phyloP scores from a whole-genome alignment of 2,888 invertebrate genomes.

The Lithophane socia region DNA sequence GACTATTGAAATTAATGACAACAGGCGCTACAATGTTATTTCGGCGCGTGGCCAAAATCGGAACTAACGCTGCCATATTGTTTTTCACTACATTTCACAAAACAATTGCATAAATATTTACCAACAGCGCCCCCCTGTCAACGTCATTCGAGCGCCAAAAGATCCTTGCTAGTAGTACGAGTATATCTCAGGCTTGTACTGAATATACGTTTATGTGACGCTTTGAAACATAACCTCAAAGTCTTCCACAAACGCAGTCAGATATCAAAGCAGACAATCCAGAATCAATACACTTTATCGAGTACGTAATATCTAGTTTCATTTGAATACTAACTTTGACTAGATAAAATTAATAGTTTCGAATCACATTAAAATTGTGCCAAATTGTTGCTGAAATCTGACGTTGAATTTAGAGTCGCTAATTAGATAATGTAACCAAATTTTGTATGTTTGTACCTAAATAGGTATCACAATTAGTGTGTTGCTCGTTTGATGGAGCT shows the following conservation, averaged over 20 bases:
- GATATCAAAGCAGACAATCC: conserved; percentile 1
- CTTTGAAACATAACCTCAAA: conserved; percentile 6
- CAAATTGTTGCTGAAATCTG: not conserved
- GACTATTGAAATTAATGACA: too few species aligned
- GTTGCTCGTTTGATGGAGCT: not conserved
- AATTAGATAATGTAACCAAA: not conserved
- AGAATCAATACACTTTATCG: not conserved
- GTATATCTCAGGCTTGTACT: not conserved
- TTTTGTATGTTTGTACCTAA: not conserved
- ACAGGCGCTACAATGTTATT: too few species aligned
- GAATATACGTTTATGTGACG: not conserved
- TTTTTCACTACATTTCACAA: not conserved
- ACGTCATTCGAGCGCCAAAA: not conserved
- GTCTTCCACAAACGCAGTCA: not conserved
- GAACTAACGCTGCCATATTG: not conserved
- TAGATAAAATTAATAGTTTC: conserved; percentile 2
- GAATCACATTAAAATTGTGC: conserved; percentile 8
- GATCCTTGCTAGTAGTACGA: not conserved
- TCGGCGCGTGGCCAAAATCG: not conserved
- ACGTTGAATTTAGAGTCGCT: not conserved
- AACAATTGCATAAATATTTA: not conserved
- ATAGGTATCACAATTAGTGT: not conserved
- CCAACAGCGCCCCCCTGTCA: not conserved
- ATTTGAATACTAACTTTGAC: not conserved
- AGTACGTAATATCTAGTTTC: conserved; percentile 14